Evolutionary conservation across 2,113 vertebrate species (phyloP).

Genomic region (Empidonax alnorum): DNA sequence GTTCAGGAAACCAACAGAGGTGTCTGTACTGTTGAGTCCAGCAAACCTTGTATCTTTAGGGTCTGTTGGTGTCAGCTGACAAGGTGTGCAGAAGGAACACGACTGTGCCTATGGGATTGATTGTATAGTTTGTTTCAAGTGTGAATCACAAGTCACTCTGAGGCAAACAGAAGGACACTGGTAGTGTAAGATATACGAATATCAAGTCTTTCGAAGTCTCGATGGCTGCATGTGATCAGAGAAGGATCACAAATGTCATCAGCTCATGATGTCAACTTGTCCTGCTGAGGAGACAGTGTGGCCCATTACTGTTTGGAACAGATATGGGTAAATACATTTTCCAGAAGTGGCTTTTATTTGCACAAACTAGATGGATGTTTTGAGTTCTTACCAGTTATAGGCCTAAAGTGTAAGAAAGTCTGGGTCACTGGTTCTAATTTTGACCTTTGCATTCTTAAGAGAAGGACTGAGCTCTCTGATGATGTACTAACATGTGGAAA

Average conservation of each 20-base stretch:
- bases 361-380: background rate
- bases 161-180: background rate
- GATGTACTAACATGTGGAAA: background rate
- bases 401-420: background rate
- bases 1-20: accelerated
- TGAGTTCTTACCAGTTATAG: background rate
- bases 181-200: background rate
- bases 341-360: background rate
- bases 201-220: background rate
- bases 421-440: background rate
- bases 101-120: background rate
- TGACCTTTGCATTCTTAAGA: background rate
- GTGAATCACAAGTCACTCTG: background rate
- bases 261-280: background rate
- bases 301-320: background rate
- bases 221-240: background rate
- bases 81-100: background rate
- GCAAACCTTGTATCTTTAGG: background rate
- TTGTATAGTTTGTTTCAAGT: background rate
- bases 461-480: background rate
- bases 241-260: background rate
- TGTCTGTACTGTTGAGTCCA: background rate
- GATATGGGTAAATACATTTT: background rate
- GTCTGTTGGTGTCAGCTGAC: background rate
- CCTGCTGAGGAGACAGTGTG: background rate